Evolutionary conservation across 2,113 vertebrate genomes (phyloP).

Genomic region (Martes martes): DNA sequence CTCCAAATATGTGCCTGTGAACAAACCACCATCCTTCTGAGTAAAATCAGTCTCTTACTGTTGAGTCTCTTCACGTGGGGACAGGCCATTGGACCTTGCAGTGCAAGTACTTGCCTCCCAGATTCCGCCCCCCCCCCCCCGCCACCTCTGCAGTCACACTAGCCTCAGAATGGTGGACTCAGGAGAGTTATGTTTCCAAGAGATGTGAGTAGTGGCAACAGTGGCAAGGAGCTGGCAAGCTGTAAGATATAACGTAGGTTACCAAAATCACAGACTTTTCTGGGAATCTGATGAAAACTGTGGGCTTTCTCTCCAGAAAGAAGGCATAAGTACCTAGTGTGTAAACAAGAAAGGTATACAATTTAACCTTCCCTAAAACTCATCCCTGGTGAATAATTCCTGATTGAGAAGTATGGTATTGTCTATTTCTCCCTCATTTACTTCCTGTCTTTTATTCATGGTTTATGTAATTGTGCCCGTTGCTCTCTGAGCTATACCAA

Average conservation of each 20-base stretch:
- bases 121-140: not conserved
- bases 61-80: not conserved
- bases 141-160: not conserved
- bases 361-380: not conserved
- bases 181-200: not conserved
- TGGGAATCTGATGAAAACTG: not conserved
- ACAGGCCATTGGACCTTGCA: not conserved
- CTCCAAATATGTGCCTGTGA: not conserved
- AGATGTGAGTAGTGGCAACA: not conserved
- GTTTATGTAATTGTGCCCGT: not conserved
- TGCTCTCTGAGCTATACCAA: not conserved
- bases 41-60: not conserved
- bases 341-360: not conserved
- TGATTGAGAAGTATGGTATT: not conserved
- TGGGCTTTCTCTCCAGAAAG: not conserved
- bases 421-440: not conserved
- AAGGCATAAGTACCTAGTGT: not conserved
- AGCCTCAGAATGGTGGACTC: not conserved
- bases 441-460: not conserved
- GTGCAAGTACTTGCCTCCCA: not conserved
- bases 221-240: not conserved
- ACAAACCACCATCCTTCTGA: not conserved
- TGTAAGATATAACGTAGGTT: not conserved
- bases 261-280: not conserved
- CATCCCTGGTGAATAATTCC: not conserved